phyloP scores from a whole-genome alignment of 1,140 invertebrate species.

The Spodoptera frugiperda region DNA sequence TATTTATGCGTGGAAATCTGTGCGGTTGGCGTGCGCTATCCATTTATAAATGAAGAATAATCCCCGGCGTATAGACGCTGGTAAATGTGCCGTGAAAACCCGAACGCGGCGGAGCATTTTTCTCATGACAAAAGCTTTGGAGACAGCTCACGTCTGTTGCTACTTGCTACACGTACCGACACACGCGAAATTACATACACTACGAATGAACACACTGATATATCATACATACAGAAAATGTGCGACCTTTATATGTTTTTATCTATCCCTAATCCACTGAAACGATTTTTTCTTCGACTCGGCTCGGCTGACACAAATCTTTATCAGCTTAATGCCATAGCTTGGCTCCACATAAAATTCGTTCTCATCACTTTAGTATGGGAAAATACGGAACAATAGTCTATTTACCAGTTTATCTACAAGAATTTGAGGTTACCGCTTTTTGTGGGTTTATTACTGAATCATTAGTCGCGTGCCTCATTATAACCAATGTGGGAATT shows the following conservation, averaged over 20 bases:
- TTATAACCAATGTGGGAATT: slow-evolving; percentile 16
- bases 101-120: slow-evolving; percentile 74
- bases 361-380: slow-evolving; percentile 30
- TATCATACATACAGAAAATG: slow-evolving; percentile 14
- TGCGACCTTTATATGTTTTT: slow-evolving; percentile 16
- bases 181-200: slow-evolving; percentile 47
- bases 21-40: slow-evolving; percentile 66
- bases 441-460: slow-evolving; percentile 33
- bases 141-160: slow-evolving; percentile 63
- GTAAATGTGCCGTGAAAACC: slow-evolving; percentile 81
- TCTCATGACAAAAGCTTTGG: slow-evolving; percentile 77
- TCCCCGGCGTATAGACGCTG: slow-evolving; percentile 68
- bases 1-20: slow-evolving; percentile 70
- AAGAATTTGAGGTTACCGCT: slow-evolving; percentile 23
- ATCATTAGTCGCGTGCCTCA: slow-evolving; percentile 33
- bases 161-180: slow-evolving; percentile 52
- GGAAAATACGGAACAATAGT: slow-evolving; percentile 32
- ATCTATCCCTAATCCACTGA: slow-evolving; percentile 8
- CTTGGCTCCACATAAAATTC: slow-evolving; percentile 6
- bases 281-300: slow-evolving; percentile 15
- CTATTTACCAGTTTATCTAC: slow-evolving; percentile 20
- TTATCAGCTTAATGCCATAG: slow-evolving; percentile 3
- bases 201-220: slow-evolving; percentile 15
- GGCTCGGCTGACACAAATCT: slow-evolving; percentile 5
- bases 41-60: slow-evolving; percentile 81